Conservation (phyloP, 2,888 invertebrate genomes). For the Perizoma flavofasciatum region DNA sequence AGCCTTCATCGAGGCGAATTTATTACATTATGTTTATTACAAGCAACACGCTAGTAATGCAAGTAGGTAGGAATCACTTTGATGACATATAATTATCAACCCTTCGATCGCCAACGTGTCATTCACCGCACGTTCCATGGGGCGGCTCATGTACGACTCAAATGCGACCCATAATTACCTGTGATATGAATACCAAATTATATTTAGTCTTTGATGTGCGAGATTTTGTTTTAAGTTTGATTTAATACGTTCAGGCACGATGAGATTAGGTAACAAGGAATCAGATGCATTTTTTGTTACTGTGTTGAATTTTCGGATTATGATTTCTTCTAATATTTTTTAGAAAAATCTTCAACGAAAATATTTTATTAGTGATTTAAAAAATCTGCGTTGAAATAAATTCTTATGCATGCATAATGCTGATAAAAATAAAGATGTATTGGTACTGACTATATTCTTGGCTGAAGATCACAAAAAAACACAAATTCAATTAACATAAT, state of each 20-base stretch:
- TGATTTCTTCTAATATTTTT: too few relatives aligned
- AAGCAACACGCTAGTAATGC: too few relatives aligned
- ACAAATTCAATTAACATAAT: conserved; percentile 20
- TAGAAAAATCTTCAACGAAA: too few relatives aligned
- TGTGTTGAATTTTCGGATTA: too few relatives aligned
- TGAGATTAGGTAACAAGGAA: conserved; percentile 6
- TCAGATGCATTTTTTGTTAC: too few relatives aligned
- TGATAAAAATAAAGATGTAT: too few relatives aligned
- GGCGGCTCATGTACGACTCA: conserved; percentile 63
- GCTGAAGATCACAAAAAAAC: background rate
- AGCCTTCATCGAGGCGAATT: too few relatives aligned
- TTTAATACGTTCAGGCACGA: conserved; percentile 14
- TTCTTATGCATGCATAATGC: too few relatives aligned
- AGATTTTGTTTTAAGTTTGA: conserved; percentile 3
- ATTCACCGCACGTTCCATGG: conserved; percentile 58
- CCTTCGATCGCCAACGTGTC: conserved; percentile 42
- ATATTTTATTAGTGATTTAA: too few relatives aligned
- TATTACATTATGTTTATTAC: too few relatives aligned
- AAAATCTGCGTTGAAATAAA: too few relatives aligned
- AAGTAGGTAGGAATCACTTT: background rate
- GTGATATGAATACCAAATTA: conserved; percentile 65
- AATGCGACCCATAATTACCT: conserved; percentile 61
- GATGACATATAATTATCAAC: conserved; percentile 30
- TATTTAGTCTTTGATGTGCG: conserved; percentile 37
- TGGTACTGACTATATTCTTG: too few relatives aligned